These are phyloP conservation scores for Drosophila ercepeae DNA, from an alignment of 1,140 invertebrate species.

Conservation along the genomic window DNA sequence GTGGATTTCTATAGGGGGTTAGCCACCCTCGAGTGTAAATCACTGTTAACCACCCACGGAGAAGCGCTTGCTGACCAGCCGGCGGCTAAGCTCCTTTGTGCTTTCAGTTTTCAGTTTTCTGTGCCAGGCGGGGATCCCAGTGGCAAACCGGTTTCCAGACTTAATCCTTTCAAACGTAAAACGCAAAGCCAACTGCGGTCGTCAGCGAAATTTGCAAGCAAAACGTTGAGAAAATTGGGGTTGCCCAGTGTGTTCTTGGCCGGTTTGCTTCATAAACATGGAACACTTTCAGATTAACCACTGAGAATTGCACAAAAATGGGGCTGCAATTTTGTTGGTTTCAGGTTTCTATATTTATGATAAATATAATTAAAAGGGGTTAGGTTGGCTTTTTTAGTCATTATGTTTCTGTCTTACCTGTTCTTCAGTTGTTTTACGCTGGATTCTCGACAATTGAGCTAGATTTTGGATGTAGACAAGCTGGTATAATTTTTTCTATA, in stretches of 20 bases:
- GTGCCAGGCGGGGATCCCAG: conserved; percentile 9
- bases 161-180: conserved; percentile 55
- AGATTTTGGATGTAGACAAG: too few relatives aligned
- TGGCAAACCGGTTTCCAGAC: conserved; percentile 35
- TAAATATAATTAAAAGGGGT: neutral
- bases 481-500: too few relatives aligned
- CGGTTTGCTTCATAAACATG: conserved; percentile 7
- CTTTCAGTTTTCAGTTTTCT: conserved; percentile 10
- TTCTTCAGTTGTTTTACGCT: neutral
- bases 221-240: conserved; percentile 26
- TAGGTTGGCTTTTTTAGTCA: neutral
- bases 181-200: conserved; percentile 47
- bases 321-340: neutral
- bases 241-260: conserved; percentile 3
- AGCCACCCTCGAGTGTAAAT: conserved; percentile 43
- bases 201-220: conserved; percentile 22
- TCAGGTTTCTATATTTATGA: neutral
- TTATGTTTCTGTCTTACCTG: neutral
- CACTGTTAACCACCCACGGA: conserved; percentile 33
- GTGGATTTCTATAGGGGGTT: neutral
- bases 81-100: conserved; percentile 31
- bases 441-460: neutral
- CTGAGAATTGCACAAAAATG: conserved; percentile 9
- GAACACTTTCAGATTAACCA: conserved; percentile 13
- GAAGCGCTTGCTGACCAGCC: conserved; percentile 41